Conservation (phyloP, 1,140 invertebrate species). For the Megalonaias nervosa region DNA sequence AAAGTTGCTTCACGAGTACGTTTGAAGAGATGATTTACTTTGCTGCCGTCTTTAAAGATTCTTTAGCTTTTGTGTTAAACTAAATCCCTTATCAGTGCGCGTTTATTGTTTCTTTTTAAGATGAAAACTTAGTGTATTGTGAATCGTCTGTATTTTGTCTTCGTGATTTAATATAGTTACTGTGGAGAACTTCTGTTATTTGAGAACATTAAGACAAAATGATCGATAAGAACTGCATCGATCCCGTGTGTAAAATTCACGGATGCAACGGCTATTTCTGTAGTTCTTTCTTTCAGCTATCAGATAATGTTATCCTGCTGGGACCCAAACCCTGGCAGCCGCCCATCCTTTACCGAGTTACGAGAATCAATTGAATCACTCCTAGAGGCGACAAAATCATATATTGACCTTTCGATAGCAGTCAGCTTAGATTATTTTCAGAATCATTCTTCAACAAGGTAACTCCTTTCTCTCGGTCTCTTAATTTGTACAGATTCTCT, state of each 20-base stretch:
- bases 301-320: slow-evolving; percentile 89
- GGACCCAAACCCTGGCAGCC: slow-evolving; percentile 81
- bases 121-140: too few relatives aligned
- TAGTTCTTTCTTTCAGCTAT: slow-evolving; percentile 47
- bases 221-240: too few relatives aligned
- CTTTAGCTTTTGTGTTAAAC: too few relatives aligned
- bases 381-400: slow-evolving; percentile 54
- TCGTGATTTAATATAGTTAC: background rate
- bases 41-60: too few relatives aligned
- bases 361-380: slow-evolving; percentile 79
- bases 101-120: too few relatives aligned
- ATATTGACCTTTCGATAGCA: slow-evolving; percentile 60
- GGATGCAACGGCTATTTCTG: background rate
- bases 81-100: too few relatives aligned
- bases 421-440: slow-evolving; percentile 48
- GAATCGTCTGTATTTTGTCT: background rate
- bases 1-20: too few relatives aligned
- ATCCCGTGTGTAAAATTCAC: background rate
- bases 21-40: too few relatives aligned
- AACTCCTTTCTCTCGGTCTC: too few relatives aligned
- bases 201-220: background rate
- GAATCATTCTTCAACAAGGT: too few relatives aligned
- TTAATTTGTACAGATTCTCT: too few relatives aligned
- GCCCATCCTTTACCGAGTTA: slow-evolving; percentile 85
- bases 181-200: background rate